A percentile compares a stretch with the other conserved stretches of the same genome.
Evolutionary conservation across 2,113 vertebrate species (phyloP).

Genomic region (Spilogale gracilis): DNA sequence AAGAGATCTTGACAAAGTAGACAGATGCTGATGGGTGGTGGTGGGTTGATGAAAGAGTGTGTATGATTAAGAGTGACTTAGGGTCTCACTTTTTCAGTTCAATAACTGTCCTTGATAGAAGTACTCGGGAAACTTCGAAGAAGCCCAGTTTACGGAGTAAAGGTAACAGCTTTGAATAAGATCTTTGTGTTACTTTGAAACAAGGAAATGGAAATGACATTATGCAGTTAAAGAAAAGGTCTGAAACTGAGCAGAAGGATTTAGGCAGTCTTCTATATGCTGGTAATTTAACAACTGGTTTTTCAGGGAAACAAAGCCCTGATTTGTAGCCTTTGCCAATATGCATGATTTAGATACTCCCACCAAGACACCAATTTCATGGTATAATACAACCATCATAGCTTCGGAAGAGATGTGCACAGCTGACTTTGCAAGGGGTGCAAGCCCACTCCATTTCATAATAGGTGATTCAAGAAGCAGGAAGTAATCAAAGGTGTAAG

Average conservation of each 20-base stretch:
- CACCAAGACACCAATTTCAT: neutral
- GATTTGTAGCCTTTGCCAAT: neutral
- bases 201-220: neutral
- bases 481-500: neutral
- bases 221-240: neutral
- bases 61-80: neutral
- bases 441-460: no score
- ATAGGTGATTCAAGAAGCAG: neutral
- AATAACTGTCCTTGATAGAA: neutral
- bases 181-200: neutral
- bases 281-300: neutral
- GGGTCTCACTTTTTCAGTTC: neutral
- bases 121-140: neutral
- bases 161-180: neutral
- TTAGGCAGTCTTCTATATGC: neutral
- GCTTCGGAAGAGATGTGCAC: neutral
- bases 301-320: neutral
- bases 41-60: neutral
- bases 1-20: neutral
- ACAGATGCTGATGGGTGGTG: no score
- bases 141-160: neutral
- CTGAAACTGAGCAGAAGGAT: neutral
- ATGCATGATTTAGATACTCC: neutral
- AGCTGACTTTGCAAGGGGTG: neutral
- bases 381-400: neutral